Evolutionary conservation across 2,113 vertebrate species (phyloP), one percentile per base, ranked within the genome.

Genomic region (Mungos mungo): DNA sequence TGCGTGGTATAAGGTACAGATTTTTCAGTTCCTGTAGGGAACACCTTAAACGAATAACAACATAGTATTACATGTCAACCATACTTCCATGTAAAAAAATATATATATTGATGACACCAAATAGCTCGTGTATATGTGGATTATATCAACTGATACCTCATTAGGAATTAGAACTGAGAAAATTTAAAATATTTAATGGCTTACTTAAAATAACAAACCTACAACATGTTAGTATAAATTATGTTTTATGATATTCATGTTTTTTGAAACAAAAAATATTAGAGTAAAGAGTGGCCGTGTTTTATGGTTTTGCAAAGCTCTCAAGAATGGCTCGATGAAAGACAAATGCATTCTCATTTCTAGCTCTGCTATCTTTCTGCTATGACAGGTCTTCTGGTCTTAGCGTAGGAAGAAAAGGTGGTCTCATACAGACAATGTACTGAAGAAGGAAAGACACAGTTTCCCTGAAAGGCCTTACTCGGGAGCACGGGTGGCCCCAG

Each of bases 261-360:
- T 66, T 96, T 94, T 19, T 25, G 68, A 82, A 80, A 84, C 50
- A 80, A 94, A 90, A 77, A 76, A 38, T 54, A 50, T 21, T 66
- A 45, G 7, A 1, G 2, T n/a, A 27, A 81, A 54, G 21, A 72
- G 16, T 29, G 54, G 25, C n/a, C n/a, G 10, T 80, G 27, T 41
- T 76, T 88, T 18, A 54, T 1, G 76, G 60, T 79, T 47, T 57
- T 31, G 0, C 12, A 76, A 88, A 66, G 33, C 31, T 95, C 50
- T 31, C 35, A 68, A n/a, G 13, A 94, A 41, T 15, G 5, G 12
- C 29, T 45, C 66, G 1, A 65, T 63, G 29, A 68, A 50, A 82
- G 33, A 60, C 2, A 63, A 76, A 0, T 29, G 8, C 8, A n/a
- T 52, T 45, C 15, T 87, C 88, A 45, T 35, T 82, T 77, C 8